These are phyloP conservation scores for Tridacna gigas DNA, from an alignment of 2,888 invertebrate genomes.

Conservation along the genomic window DNA sequence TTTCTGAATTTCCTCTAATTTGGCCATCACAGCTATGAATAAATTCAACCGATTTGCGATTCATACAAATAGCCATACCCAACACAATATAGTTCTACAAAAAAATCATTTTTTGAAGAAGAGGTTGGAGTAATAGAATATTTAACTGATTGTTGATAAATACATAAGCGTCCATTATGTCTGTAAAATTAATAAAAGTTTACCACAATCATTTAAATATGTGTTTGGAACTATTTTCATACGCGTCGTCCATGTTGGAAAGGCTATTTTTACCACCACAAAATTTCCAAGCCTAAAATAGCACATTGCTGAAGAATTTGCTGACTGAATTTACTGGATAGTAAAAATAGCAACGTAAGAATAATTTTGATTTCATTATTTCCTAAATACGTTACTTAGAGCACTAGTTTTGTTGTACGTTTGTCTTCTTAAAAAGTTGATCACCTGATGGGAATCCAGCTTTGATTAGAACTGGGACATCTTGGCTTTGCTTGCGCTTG, in stretches of 20 bases:
- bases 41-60: slow-evolving; percentile 2
- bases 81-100: neutral
- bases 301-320: slow-evolving; percentile 56
- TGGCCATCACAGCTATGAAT: slow-evolving; percentile 1
- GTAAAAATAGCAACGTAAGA: slow-evolving; percentile 81
- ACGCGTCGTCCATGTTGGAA: slow-evolving; percentile 58
- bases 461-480: slow-evolving; percentile 11
- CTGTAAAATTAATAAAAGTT: neutral
- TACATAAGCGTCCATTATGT: too few relatives aligned
- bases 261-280: slow-evolving; percentile 65
- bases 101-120: neutral
- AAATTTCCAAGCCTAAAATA: slow-evolving; percentile 69
- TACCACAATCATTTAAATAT: neutral
- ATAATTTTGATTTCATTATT: slow-evolving; percentile 75
- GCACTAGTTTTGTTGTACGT: neutral
- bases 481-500: neutral
- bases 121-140: neutral
- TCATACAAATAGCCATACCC: neutral
- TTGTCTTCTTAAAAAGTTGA: neutral
- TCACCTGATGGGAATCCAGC: neutral
- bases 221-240: slow-evolving; percentile 47
- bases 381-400: slow-evolving; percentile 68
- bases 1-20: neutral
- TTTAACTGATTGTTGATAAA: too few relatives aligned
- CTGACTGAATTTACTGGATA: slow-evolving; percentile 81